Percentiles rank a stretch among this genome's conserved stretches.
These are phyloP conservation scores for Pristionchus exspectatus DNA, from an alignment of 2,888 invertebrate species.

Conservation along the genomic window DNA sequence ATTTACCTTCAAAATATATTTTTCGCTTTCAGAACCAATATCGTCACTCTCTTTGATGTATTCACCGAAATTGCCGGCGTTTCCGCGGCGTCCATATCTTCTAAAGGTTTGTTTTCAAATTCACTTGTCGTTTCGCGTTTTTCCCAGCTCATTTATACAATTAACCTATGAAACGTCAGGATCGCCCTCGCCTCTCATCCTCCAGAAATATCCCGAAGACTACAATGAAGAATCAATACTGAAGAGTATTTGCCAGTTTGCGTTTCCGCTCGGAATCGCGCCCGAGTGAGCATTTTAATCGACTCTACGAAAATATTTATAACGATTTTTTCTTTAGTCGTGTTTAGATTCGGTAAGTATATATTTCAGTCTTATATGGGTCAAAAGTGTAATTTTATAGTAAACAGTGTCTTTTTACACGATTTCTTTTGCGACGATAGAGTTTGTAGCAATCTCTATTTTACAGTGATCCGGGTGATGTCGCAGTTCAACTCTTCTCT, in stretches of 20 bases:
- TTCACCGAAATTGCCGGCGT: constrained; percentile 70
- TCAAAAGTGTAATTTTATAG: too few relatives aligned
- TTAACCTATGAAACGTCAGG: background rate
- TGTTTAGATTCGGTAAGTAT: too few relatives aligned
- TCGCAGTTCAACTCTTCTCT: constrained; percentile 94
- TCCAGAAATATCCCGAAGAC: constrained; percentile 77
- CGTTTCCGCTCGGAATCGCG: constrained; percentile 73
- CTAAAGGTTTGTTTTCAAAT: background rate
- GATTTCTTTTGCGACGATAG: too few relatives aligned
- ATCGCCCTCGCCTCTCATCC: constrained; percentile 57
- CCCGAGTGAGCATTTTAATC: constrained; percentile 22
- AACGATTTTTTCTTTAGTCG: background rate
- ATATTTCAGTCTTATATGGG: too few relatives aligned
- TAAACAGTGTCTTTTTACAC: too few relatives aligned
- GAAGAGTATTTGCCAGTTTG: constrained; percentile 76
- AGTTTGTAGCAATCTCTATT: background rate
- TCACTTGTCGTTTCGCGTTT: background rate
- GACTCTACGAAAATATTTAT: background rate
- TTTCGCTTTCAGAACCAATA: constrained; percentile 63
- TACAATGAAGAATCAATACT: constrained; percentile 75
- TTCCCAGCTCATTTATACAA: background rate
- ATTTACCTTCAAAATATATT: background rate
- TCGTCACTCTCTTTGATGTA: constrained; percentile 75
- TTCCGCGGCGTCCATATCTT: background rate
- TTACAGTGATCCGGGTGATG: constrained; percentile 70